phyloP scores from a whole-genome alignment of 1,140 invertebrate species.

The Scylla paramamosain region DNA sequence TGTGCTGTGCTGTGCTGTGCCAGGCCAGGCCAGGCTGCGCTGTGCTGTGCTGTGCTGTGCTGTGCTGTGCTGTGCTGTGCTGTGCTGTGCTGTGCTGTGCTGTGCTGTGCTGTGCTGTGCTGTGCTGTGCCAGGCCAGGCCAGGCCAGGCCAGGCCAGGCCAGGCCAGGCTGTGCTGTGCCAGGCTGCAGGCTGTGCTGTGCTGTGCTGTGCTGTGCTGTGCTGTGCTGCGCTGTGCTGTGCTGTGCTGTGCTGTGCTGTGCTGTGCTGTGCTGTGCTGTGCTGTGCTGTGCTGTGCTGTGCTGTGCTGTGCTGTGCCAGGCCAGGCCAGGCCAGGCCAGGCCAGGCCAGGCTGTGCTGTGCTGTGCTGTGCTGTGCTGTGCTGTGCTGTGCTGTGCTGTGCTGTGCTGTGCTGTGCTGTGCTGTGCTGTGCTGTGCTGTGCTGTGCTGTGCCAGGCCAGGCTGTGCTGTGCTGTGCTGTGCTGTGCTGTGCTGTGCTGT shows the following conservation, averaged over 20 bases:
- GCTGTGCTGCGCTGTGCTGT: constrained; percentile 18
- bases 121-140: no score
- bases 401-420: constrained; percentile 19
- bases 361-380: constrained; percentile 5
- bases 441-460: no score
- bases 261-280: constrained; percentile 18
- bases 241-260: constrained; percentile 19
- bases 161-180: no score
- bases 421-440: no score
- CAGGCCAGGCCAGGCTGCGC: no score
- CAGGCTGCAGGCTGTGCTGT: background rate
- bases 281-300: constrained; percentile 18
- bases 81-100: constrained; percentile 19
- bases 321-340: no score
- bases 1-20: no score
- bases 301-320: no score
- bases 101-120: background rate
- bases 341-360: no score
- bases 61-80: constrained; percentile 19
- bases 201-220: constrained; percentile 18
- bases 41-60: constrained; percentile 19
- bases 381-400: constrained; percentile 18
- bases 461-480: no score
- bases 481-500: constrained; percentile 18
- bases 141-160: no score